Base-by-base conservation (phyloP, 1,140 invertebrate species). In the Rhyacophila brunnea region DNA sequence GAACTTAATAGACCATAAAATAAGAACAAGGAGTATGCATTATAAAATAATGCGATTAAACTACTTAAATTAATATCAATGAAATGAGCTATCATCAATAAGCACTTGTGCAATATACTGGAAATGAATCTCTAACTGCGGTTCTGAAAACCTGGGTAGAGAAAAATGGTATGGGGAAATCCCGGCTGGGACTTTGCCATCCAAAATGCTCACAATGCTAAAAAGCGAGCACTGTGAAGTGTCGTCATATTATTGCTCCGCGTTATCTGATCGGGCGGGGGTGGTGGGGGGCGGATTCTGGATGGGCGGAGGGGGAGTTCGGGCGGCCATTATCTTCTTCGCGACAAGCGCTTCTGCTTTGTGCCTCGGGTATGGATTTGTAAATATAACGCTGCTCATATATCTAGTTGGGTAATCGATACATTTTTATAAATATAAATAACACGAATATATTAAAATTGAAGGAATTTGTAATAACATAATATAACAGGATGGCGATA, bases 241-340 rank as follows among this genome's bases (percentile, higher is more conserved):
- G 64, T 65, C 64, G 64, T 65, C 64, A 65, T 65, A 65, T 65
- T 65, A 65, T 65, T 62, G 64, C 64, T 54, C 48, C 23, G 20
- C 48, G 46, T 52, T 65, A 65, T 65, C 60, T 59, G 60, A 62
- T 62, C 60, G 49, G 17, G 28, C 46, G 38, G 38, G 13, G 20
- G 17, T 23, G 15, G 40, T 17, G 47, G 42, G 13, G 34, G 7
- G 47, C n/a, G 28, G 47, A 32, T 34, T 13, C 18, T 13, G 20
- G 34, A 18, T 13, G 56, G 56, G 43, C 2, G 57, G 40, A 1
- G 13, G 14, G 40, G 34, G 19, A 23, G 47, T 20, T 11, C 14
- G 23, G 57, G 38, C 9, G 38, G 36, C 34, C 54, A 57, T 57
- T 57, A 57, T 57, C 54, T 48, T 48, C 52, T 57, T 57, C 54